Evolutionary conservation across 1,140 invertebrate species (phyloP).

Genomic region (Papilio machaon): DNA sequence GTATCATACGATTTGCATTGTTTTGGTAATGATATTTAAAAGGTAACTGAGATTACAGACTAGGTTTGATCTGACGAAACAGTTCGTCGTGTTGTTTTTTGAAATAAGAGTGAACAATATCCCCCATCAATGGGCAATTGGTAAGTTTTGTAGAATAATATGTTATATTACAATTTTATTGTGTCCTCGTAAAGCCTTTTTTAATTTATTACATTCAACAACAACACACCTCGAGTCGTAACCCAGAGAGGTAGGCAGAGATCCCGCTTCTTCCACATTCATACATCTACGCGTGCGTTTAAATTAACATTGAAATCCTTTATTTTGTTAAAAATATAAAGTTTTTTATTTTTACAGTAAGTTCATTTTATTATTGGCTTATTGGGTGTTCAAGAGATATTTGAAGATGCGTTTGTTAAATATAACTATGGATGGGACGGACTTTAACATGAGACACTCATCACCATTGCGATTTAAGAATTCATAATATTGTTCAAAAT

Average conservation of each 20-base stretch:
- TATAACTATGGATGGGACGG: background rate
- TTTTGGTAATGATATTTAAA: background rate
- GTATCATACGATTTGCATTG: background rate
- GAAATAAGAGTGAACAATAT: background rate
- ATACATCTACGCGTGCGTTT: too few species aligned
- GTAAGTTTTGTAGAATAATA: background rate
- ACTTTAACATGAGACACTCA: background rate
- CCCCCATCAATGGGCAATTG: background rate
- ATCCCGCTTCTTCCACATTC: too few species aligned
- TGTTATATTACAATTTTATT: background rate
- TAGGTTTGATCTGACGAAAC: background rate
- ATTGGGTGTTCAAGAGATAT: conserved; percentile 21
- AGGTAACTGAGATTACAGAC: background rate
- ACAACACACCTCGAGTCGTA: too few species aligned
- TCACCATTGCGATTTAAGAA: background rate
- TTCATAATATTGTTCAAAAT: background rate
- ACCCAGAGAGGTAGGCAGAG: too few species aligned
- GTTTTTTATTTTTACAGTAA: background rate
- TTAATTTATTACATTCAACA: too few species aligned
- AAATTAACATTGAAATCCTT: too few species aligned
- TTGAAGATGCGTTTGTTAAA: background rate
- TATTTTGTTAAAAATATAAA: background rate
- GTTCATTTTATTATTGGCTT: conserved; percentile 1
- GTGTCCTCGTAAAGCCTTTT: background rate
- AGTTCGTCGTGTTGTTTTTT: background rate